phyloP scores from a whole-genome alignment of 2,888 invertebrate genomes.

The Buathra laborator region DNA sequence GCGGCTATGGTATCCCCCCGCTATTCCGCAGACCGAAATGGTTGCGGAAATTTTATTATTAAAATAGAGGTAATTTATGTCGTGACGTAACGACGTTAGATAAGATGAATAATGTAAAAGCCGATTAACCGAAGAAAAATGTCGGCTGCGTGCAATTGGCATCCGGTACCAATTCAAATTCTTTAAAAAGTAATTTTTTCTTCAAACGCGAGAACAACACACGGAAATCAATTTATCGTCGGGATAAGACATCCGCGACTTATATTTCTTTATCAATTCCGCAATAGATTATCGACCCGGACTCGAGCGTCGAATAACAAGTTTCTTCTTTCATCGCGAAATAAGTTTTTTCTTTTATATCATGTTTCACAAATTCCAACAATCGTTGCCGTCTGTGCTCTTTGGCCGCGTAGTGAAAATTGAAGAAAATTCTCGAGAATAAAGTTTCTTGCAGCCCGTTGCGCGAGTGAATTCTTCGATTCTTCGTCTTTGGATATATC shows the following conservation, averaged over 20 bases:
- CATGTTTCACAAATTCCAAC: constrained; percentile 16
- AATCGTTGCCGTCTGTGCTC: constrained; percentile 12
- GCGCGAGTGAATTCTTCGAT: constrained; percentile 18
- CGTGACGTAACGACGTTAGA: constrained; percentile 10
- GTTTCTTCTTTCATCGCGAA: neutral
- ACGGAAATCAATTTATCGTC: neutral
- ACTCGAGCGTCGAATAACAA: neutral
- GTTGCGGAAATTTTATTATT: constrained; percentile 56
- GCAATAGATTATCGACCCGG: neutral
- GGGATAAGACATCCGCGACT: neutral
- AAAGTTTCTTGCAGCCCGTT: constrained; percentile 18
- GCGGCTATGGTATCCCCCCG: constrained; percentile 33
- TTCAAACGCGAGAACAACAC: neutral
- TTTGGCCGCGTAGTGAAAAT: constrained; percentile 4
- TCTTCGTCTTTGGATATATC: constrained; percentile 18
- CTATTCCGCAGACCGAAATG: constrained; percentile 12
- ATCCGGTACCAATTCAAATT: neutral
- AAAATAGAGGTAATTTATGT: constrained; percentile 30
- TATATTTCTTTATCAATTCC: neutral
- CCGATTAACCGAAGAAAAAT: neutral
- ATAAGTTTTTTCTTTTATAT: neutral
- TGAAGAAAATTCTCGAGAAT: constrained; percentile 26
- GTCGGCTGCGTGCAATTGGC: neutral
- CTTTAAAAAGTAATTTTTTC: neutral
- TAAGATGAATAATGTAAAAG: neutral